Conservation (phyloP, 2,888 invertebrate genomes). For the Imbricaverruca yamaguchii region DNA sequence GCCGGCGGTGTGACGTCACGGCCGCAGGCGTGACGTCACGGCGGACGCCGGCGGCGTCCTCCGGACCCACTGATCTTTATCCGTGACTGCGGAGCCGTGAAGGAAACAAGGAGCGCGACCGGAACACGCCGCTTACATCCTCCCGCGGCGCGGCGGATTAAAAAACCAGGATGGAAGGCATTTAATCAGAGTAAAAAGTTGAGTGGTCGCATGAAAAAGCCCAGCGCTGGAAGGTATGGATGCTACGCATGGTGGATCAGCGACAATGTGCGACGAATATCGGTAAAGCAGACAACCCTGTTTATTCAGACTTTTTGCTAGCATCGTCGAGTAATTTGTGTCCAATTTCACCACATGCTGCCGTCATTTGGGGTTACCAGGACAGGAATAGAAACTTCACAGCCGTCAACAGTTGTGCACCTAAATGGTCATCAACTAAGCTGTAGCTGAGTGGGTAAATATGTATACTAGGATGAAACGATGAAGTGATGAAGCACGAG, state of each 20-base stretch:
- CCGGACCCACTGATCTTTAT: conserved; percentile 1
- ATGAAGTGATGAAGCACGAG: too few species aligned
- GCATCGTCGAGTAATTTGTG: not conserved
- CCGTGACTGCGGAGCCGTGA: conserved; percentile 6
- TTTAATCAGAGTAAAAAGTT: conserved; percentile 12
- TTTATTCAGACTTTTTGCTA: conserved; percentile 3
- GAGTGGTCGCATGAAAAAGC: not conserved
- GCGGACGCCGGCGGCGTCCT: not conserved
- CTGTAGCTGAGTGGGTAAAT: too few species aligned
- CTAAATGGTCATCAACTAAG: too few species aligned
- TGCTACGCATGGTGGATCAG: not conserved
- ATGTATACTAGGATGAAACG: too few species aligned
- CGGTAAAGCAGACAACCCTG: not conserved
- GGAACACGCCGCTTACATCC: conserved; percentile 19
- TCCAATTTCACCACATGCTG: not conserved
- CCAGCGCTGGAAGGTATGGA: not conserved
- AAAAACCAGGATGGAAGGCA: conserved; percentile 20
- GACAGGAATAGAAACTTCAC: too few species aligned
- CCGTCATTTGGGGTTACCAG: not conserved
- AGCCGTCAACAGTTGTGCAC: too few species aligned
- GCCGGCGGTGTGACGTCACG: not conserved
- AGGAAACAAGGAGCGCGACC: conserved; percentile 2
- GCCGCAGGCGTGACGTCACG: too few species aligned
- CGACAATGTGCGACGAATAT: not conserved
- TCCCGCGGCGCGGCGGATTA: not conserved